These are phyloP conservation scores for Amblyraja radiata DNA, from an alignment of 2,797 vertebrate genomes.

Conservation along the genomic window DNA sequence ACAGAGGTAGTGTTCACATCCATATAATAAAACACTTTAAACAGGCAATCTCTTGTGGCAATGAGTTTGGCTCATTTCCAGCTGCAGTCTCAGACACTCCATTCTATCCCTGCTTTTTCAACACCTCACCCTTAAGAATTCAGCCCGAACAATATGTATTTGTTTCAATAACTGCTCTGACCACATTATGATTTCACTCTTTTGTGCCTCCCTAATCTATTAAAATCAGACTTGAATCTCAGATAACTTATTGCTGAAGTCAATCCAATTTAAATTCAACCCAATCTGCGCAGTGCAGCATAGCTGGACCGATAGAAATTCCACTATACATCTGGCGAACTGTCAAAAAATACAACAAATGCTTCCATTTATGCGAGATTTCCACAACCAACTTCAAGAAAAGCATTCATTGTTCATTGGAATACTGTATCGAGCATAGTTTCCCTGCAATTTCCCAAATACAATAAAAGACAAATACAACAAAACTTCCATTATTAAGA, in stretches of 20 bases:
- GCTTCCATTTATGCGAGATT: neutral
- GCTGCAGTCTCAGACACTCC: conserved; percentile 13
- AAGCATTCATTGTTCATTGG: neutral
- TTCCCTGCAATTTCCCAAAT: neutral
- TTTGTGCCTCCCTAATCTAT: conserved; percentile 22
- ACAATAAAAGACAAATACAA: neutral
- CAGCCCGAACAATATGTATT: conserved; percentile 29
- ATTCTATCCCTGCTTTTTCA: conserved; percentile 20
- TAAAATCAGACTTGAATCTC: conserved; percentile 49
- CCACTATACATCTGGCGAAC: conserved; percentile 50
- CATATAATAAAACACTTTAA: conserved; percentile 31
- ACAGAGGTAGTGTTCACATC: neutral
- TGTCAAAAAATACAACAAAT: conserved; percentile 46
- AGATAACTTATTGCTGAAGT: conserved; percentile 53
- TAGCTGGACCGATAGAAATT: conserved; percentile 52
- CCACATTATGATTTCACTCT: neutral
- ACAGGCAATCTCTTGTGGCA: conserved; percentile 22
- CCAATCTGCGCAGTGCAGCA: conserved; percentile 30
- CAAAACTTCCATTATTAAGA: neutral
- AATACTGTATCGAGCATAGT: neutral
- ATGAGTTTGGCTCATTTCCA: neutral
- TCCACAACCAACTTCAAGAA: neutral
- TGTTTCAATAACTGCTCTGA: conserved; percentile 1
- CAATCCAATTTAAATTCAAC: conserved; percentile 56
- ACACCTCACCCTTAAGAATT: conserved; percentile 28